Evolutionary conservation across 2,888 invertebrate species (phyloP).

Genomic region (Mythimna pallens): DNA sequence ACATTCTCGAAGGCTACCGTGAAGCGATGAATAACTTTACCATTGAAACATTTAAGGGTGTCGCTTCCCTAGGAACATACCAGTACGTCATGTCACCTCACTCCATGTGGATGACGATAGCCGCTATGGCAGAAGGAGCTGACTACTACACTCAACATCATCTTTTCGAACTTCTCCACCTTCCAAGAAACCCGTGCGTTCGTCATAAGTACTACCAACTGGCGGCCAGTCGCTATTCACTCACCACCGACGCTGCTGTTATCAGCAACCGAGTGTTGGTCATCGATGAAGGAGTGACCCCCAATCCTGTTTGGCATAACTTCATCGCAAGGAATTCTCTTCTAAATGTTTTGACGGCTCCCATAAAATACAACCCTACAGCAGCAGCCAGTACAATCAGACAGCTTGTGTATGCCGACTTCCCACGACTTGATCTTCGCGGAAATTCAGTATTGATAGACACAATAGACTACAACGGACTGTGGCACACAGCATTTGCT

Average conservation of each 20-base stretch:
- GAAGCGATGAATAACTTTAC: slow-evolving; percentile 51
- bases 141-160: slow-evolving; percentile 44
- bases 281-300: slow-evolving; percentile 35
- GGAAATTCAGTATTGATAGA: slow-evolving; percentile 59
- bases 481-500: slow-evolving; percentile 58
- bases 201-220: slow-evolving; percentile 53
- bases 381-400: slow-evolving; percentile 35
- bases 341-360: slow-evolving; percentile 42
- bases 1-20: slow-evolving; percentile 34
- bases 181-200: slow-evolving; percentile 46
- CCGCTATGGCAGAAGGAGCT: slow-evolving; percentile 59
- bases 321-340: slow-evolving; percentile 40
- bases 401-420: slow-evolving; percentile 9
- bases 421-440: slow-evolving; percentile 29
- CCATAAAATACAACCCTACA: slow-evolving; percentile 34
- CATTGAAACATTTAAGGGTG: slow-evolving; percentile 37
- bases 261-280: slow-evolving; percentile 43
- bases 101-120: slow-evolving; percentile 55
- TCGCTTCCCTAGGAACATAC: slow-evolving; percentile 29
- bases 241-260: slow-evolving; percentile 15
- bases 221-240: slow-evolving; percentile 36
- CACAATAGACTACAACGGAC: slow-evolving; percentile 58
- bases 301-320: slow-evolving; percentile 45
- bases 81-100: slow-evolving; percentile 53
- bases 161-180: slow-evolving; percentile 43